Conservation (phyloP, 30 jellyfish, hydroid and myxozoan genomes). For the Hydra vulgaris region DNA sequence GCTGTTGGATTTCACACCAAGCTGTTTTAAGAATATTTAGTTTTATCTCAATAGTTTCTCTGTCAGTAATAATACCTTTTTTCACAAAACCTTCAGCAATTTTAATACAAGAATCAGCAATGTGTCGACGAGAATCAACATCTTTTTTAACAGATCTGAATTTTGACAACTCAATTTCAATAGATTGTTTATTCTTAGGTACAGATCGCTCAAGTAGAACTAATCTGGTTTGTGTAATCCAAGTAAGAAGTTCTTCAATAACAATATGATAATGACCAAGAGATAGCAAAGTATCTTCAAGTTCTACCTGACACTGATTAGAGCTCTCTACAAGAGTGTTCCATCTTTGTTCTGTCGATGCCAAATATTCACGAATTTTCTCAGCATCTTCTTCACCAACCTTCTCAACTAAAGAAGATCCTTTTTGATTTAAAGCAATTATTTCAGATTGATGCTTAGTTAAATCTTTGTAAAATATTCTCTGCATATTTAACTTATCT, state of each 20-base stretch:
- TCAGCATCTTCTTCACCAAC: conserved; percentile 71
- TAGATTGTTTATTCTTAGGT: conserved; percentile 71
- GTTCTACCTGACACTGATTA: conserved; percentile 64
- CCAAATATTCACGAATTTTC: conserved; percentile 50
- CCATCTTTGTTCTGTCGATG: conserved; percentile 67
- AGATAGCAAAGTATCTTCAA: conserved; percentile 63
- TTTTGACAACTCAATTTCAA: conserved; percentile 79
- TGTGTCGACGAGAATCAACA: conserved; percentile 67
- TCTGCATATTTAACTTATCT: conserved; percentile 48
- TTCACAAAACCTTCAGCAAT: conserved; percentile 45
- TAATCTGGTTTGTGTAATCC: conserved; percentile 65
- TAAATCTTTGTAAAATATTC: conserved; percentile 57
- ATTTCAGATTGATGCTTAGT: conserved; percentile 63
- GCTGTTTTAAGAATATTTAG: conserved; percentile 41
- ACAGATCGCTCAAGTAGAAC: conserved; percentile 39
- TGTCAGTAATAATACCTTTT: conserved; percentile 28
- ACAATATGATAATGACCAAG: conserved; percentile 78
- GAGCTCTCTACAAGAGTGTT: conserved; percentile 47
- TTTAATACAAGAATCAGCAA: conserved; percentile 49
- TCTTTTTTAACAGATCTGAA: conserved; percentile 68
- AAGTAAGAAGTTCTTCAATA: conserved; percentile 63
- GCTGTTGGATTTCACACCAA: conserved; percentile 64
- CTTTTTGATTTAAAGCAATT: conserved; percentile 69
- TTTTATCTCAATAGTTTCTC: conserved; percentile 41
- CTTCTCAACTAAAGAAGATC: conserved; percentile 55